A percentile compares a stretch with the other conserved stretches of the same genome.
These are phyloP conservation scores for Dryococelus australis DNA, from an alignment of 2,888 invertebrate genomes.

Conservation along the genomic window DNA sequence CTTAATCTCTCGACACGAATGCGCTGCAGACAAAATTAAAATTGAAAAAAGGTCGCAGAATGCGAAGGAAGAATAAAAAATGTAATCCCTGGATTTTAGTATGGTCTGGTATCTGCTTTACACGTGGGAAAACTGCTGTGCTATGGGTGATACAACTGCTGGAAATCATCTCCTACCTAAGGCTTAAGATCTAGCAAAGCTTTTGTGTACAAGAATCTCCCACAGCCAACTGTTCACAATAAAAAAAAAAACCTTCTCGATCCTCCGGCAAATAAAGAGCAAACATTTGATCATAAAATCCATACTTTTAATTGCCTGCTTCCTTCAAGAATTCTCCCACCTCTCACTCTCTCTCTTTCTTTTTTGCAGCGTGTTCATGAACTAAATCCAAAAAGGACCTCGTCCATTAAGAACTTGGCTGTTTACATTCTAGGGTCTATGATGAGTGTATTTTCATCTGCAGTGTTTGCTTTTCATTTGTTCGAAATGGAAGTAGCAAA, in stretches of 20 bases:
- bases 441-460: neutral
- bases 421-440: neutral
- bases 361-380: neutral
- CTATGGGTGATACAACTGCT: neutral
- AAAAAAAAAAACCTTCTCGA: neutral
- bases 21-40: neutral
- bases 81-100: neutral
- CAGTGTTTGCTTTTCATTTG: conserved; percentile 6
- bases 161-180: neutral
- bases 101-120: neutral
- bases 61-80: neutral
- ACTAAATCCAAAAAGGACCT: neutral
- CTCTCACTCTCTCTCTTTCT: neutral
- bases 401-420: neutral
- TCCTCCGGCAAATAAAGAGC: neutral
- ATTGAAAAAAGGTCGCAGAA: neutral
- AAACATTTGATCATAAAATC: neutral
- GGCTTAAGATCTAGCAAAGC: neutral
- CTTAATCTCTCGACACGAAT: no score
- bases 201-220: neutral
- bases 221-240: neutral
- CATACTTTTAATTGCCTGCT: neutral
- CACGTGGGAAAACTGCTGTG: neutral
- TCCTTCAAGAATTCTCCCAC: neutral
- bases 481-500: neutral